Evolutionary conservation across 2,113 vertebrate species (phyloP).

Genomic region (Centropus unirufus): DNA sequence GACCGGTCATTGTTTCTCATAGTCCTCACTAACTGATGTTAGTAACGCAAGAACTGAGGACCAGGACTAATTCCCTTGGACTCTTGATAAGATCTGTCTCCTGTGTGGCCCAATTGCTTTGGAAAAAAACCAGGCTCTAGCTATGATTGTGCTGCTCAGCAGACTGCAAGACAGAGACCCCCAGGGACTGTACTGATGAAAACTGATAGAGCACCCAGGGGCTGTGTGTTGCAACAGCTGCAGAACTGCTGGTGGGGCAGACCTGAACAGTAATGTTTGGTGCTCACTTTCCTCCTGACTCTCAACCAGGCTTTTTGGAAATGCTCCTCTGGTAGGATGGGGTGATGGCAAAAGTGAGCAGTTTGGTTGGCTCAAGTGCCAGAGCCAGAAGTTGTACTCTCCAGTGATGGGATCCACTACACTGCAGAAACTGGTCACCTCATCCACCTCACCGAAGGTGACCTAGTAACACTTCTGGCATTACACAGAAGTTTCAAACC

Average conservation of each 20-base stretch:
- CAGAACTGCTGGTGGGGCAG: neutral
- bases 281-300: neutral
- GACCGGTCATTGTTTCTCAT: neutral
- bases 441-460: neutral
- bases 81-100: neutral
- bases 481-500: neutral
- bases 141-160: neutral
- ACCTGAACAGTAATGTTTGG: neutral
- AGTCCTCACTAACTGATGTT: neutral
- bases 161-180: neutral
- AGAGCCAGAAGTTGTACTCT: neutral
- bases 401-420: fast-evolving
- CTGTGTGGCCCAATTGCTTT: neutral
- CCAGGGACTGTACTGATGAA: fast-evolving
- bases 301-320: neutral
- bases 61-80: neutral
- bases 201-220: neutral
- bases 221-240: neutral
- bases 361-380: neutral
- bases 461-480: neutral
- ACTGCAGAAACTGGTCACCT: neutral
- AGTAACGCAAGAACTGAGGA: neutral
- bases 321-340: fast-evolving
- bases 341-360: neutral
- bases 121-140: neutral